phyloP scores from a whole-genome alignment of 2,797 vertebrate genomes.

The Esox masquinongy region DNA sequence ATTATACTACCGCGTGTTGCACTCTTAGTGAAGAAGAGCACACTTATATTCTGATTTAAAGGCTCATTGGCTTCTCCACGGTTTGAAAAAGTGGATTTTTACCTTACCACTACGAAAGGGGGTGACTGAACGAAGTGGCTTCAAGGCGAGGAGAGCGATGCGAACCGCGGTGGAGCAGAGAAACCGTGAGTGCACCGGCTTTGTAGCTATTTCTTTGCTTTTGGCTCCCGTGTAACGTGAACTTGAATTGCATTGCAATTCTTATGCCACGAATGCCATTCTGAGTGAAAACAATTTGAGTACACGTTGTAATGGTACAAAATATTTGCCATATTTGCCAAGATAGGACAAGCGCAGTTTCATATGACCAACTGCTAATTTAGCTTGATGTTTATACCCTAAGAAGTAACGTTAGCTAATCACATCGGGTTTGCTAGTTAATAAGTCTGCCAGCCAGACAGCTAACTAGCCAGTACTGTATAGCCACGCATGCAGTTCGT shows the following conservation, averaged over 20 bases:
- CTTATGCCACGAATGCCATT: no score
- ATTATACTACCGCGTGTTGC: constrained; percentile 18
- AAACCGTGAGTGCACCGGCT: constrained; percentile 70
- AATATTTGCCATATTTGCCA: neutral
- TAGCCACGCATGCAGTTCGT: constrained; percentile 54
- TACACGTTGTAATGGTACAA: constrained; percentile 7
- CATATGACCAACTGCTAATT: neutral
- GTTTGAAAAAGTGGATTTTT: constrained; percentile 63
- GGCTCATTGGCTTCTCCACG: constrained; percentile 14
- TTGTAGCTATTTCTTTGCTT: constrained; percentile 24
- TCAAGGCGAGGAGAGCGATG: constrained; percentile 68
- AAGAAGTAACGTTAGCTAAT: constrained; percentile 6
- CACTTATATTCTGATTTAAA: constrained; percentile 20
- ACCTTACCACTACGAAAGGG: constrained; percentile 54
- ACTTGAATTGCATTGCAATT: constrained; percentile 46
- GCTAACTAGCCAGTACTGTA: neutral
- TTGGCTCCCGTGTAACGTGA: constrained; percentile 48
- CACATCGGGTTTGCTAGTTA: constrained; percentile 14
- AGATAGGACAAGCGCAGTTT: neutral
- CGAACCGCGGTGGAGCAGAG: constrained; percentile 68
- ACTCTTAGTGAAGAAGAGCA: constrained; percentile 3
- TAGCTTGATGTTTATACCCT: neutral
- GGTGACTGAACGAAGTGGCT: constrained; percentile 57
- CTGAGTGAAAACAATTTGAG: neutral
- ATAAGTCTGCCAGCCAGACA: constrained; percentile 17